Percentiles rank a stretch among this genome's conserved stretches.
Conservation (phyloP, 2,888 invertebrate species). For the Vandiemenella viatica region DNA sequence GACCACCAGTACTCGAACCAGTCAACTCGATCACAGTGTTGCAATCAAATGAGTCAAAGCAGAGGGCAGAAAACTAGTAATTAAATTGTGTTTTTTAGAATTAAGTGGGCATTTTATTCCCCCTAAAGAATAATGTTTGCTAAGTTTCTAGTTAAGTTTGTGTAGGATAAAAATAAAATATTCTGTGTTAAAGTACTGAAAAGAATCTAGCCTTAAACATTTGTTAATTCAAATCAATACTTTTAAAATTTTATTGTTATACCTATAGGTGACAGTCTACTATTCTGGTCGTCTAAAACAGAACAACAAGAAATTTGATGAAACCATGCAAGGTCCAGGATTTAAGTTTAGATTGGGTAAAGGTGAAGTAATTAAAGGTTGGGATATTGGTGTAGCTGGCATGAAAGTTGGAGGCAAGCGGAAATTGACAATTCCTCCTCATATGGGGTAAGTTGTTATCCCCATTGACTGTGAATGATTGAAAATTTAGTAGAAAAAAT, state of each 20-base stretch:
- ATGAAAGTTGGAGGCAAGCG: constrained; percentile 93
- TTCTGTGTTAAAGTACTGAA: no score
- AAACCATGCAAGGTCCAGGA: constrained; percentile 55
- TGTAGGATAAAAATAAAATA: no score
- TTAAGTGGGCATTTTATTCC: background rate
- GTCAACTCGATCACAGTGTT: no score
- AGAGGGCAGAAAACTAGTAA: background rate
- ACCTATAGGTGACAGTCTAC: constrained; percentile 52
- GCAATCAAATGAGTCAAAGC: no score
- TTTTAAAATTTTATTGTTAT: no score
- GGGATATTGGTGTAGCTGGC: constrained; percentile 77
- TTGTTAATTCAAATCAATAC: no score
- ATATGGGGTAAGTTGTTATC: constrained; percentile 68
- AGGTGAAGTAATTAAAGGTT: constrained; percentile 78
- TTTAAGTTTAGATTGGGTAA: constrained; percentile 73
- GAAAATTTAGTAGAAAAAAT: background rate
- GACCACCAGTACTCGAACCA: no score
- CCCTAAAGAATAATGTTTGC: background rate
- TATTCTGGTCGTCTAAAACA: constrained; percentile 70
- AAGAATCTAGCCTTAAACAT: no score
- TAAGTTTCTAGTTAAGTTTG: constrained; percentile 2
- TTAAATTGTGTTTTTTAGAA: background rate
- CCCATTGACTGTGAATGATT: background rate
- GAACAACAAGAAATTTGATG: constrained; percentile 80
- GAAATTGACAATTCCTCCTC: constrained; percentile 65